Evolutionary conservation across 2,113 vertebrate genomes (phyloP), one percentile per base, ranked within the genome.

Genomic region (Albula glossodonta): DNA sequence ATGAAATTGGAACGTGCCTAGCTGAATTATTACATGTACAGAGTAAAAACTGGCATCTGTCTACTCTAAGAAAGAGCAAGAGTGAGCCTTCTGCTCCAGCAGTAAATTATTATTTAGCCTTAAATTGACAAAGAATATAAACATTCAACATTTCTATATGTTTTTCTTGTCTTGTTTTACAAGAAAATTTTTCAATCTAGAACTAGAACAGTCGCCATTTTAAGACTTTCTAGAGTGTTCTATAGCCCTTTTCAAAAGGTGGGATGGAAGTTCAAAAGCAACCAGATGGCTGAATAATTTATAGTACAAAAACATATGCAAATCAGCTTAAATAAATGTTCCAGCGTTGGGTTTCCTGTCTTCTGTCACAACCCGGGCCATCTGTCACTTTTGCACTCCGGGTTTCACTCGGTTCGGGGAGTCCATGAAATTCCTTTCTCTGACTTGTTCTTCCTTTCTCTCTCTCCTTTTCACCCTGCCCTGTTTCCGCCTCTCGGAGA

Each of bases 301-400:
- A 91, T 88, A 80, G 57, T 87, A 89, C 87, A 89, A 89, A 88
- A 92, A 90, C 90, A 91, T 91, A 91, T 89, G 91, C 89, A 92
- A 91, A 91, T 92, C 77, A 83, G 86, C 77, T 84, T 78, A 84
- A 84, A 84, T 50, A 83, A 87, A 90, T 48, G 87, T 88, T 84
- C 83, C 83, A 83, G 70, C 83, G 63, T 48, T 82, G 80, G 87
- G 86, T 88, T 86, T 88, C 81, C 84, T 83, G 85, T 89, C 81
- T 83, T 79, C 83, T 60, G 83, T 89, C 86, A 85, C 80, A 81
- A 86, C 83, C 83, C 83, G 80, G 51, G 50, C 89, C 91, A 92
- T 91, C 91, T 92, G 91, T 79, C 88, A 77, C 77, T 25, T 80
- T 84, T 84, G n/a, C 83, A 74, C 84, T 84, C 66, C 85, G 66